Evolutionary conservation across 2,888 invertebrate genomes (phyloP), one percentile per base, ranked within the genome.

Genomic region (Camptogramma bilineatum): DNA sequence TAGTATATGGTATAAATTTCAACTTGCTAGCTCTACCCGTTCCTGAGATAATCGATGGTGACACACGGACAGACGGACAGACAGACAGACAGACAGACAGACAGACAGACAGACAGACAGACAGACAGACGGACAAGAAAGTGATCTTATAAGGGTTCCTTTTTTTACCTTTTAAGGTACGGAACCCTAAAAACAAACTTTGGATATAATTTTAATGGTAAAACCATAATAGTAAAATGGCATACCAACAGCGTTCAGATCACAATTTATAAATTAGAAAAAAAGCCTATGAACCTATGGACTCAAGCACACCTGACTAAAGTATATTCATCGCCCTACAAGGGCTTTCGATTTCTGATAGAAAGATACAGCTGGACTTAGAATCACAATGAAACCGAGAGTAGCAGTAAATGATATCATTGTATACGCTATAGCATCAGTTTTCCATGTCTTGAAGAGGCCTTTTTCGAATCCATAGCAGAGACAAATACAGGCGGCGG

Each of bases 391-490:
- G 2, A 77, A 69, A 0, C 79, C 74, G 9, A 80, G 72, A 0
- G 72, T 61, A 4, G 76, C 80, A 0, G 78, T 80, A 16, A 86
- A 79, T 0, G 74, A 68, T 18, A 88, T 85, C n/a, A 82, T 47
- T 0, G 81, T 74, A 42, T 78, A 71, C 1, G 82, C 73, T 3
- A 81, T 57, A 0, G 65, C 68, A 4, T 72, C 61, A 4, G 76
- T 73, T 3, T 79, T 66, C 83, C 82, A 85, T 3, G 0, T 47
- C 52, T 71, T 82, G 58, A 88, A 86, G 1, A 48, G 31, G 2
- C 0, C 2, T 42, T 87, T 89, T 1, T 84, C 81, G n/a, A 86
- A 78, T 0, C 87, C 89, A 39, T 80, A 86, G 70, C 82, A 82
- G 16, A 90, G 84, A 4, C 68, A 4, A 51, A 86, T 72, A 55